Evolutionary conservation across 2,797 vertebrate species (phyloP).

Genomic region (Pangasius sanitwongsei): DNA sequence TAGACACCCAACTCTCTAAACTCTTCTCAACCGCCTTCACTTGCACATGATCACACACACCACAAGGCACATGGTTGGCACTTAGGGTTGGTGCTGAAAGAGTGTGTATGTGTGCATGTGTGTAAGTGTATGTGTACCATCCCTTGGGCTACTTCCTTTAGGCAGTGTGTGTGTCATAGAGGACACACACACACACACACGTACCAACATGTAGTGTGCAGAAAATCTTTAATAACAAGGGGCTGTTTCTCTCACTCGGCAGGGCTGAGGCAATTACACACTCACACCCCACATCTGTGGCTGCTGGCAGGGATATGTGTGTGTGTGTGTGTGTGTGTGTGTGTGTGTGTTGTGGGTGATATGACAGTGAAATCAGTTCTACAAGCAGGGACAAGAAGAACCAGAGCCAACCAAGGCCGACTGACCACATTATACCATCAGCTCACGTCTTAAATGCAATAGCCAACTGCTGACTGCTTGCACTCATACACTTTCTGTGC

Average conservation of each 20-base stretch:
- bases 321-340: neutral
- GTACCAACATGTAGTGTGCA: slow-evolving; percentile 6
- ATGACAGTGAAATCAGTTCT: neutral
- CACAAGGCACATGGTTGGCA: neutral
- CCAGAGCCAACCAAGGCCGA: neutral
- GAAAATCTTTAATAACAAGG: neutral
- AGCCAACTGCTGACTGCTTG: neutral
- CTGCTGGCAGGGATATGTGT: slow-evolving; percentile 17
- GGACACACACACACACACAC: slow-evolving; percentile 26
- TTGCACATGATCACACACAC: slow-evolving; percentile 4
- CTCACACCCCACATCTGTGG: slow-evolving; percentile 36
- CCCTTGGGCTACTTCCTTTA: neutral
- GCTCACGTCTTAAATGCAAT: neutral
- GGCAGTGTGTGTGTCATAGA: neutral
- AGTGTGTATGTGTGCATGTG: neutral
- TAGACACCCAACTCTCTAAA: neutral
- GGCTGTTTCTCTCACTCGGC: slow-evolving; percentile 4
- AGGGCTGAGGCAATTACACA: slow-evolving; percentile 25
- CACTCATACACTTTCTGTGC: neutral
- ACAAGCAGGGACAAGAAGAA: neutral
- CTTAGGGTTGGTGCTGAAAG: neutral
- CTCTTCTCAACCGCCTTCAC: neutral
- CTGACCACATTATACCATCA: neutral
- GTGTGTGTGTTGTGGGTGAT: neutral
- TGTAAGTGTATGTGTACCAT: neutral